These are phyloP conservation scores for Vanessa atalanta DNA, from an alignment of 1,140 invertebrate genomes.

Conservation along the genomic window DNA sequence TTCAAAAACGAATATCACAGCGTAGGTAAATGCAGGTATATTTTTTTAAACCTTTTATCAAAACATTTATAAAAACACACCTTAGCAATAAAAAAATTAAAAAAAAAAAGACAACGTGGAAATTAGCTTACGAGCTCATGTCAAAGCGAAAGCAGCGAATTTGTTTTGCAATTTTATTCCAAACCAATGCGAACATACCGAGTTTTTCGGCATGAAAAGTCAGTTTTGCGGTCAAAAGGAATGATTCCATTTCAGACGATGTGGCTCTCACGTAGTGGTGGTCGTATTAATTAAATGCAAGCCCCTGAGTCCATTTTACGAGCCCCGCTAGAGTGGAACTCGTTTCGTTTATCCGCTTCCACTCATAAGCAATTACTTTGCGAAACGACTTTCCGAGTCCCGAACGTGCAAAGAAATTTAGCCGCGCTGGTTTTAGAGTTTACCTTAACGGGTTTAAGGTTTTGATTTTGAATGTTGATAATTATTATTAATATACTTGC, in stretches of 20 bases:
- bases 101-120: conserved; percentile 40
- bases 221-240: conserved; percentile 64
- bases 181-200: conserved; percentile 32
- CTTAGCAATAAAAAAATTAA: conserved; percentile 15
- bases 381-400: conserved; percentile 63
- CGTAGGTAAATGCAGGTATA: neutral
- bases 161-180: conserved; percentile 43
- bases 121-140: conserved; percentile 33
- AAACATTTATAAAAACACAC: conserved; percentile 14
- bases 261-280: conserved; percentile 68
- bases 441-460: conserved; percentile 45
- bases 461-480: conserved; percentile 24
- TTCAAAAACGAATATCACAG: conserved; percentile 5
- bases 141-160: conserved; percentile 36
- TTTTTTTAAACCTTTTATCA: conserved; percentile 6
- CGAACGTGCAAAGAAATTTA: conserved; percentile 73
- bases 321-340: conserved; percentile 66
- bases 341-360: conserved; percentile 75
- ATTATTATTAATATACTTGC: conserved; percentile 24
- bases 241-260: conserved; percentile 66
- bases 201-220: conserved; percentile 59
- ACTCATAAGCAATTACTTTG: conserved; percentile 78
- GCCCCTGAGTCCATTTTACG: conserved; percentile 76
- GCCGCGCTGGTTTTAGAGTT: conserved; percentile 57
- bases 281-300: conserved; percentile 78